Evolutionary conservation across 2,113 vertebrate genomes (phyloP).

Genomic region (Dasyurus viverrinus): DNA sequence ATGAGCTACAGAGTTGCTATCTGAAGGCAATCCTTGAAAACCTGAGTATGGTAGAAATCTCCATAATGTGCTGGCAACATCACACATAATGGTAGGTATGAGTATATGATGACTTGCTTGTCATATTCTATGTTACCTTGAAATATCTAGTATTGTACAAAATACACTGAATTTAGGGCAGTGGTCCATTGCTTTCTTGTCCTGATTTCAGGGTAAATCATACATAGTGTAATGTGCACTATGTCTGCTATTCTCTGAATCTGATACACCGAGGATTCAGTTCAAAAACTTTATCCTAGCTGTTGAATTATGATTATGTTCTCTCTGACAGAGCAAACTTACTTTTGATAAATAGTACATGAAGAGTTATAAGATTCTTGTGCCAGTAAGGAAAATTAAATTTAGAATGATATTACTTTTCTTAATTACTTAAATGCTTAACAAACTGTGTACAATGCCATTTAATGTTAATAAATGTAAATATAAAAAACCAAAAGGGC

Average conservation of each 20-base stretch:
- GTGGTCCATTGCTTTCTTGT: not conserved
- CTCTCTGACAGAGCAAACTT: not conserved
- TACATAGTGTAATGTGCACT: not conserved
- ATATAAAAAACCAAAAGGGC: not conserved
- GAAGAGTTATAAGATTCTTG: not conserved
- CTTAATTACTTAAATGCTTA: not conserved
- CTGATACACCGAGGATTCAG: not conserved
- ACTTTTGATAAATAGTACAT: not conserved
- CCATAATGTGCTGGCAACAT: not conserved
- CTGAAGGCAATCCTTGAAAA: slow-evolving; percentile 20
- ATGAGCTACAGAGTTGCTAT: slow-evolving; percentile 31
- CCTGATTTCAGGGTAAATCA: not conserved
- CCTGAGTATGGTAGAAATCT: not conserved
- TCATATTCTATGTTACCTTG: not conserved
- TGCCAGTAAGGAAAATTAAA: not conserved
- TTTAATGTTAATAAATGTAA: not conserved
- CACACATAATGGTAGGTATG: not conserved
- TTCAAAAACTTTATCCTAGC: not conserved
- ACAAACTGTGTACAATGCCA: not conserved
- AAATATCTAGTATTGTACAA: not conserved
- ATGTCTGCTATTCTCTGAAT: not conserved
- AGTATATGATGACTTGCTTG: not conserved
- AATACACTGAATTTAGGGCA: not conserved
- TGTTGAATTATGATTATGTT: not conserved
- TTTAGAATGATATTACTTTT: not conserved